Percentiles rank a stretch among this genome's conserved stretches.
Evolutionary conservation across 1,140 invertebrate species (phyloP).

Genomic region (Aphelenchoides besseyi): DNA sequence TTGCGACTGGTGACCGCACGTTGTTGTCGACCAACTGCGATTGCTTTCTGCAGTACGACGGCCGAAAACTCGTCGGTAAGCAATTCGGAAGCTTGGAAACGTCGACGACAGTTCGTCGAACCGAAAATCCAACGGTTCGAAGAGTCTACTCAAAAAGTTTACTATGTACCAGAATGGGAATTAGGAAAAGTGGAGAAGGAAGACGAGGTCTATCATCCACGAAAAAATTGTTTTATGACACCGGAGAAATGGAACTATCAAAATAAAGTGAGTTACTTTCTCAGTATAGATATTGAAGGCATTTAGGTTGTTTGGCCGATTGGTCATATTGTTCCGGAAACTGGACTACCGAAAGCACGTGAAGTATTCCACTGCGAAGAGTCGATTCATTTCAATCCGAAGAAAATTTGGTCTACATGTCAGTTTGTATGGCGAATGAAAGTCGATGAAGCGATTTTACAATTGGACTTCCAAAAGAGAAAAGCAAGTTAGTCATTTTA

Average conservation of each 20-base stretch:
- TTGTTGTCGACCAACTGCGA: background rate
- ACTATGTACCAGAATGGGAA: conserved; percentile 61
- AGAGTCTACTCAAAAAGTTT: conserved; percentile 48
- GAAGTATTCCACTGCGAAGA: conserved; percentile 62
- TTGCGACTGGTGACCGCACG: background rate
- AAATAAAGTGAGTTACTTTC: conserved; percentile 51
- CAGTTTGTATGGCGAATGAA: conserved; percentile 57
- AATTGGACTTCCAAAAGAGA: conserved; percentile 44
- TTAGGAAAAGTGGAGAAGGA: conserved; percentile 42
- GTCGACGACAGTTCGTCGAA: conserved; percentile 34
- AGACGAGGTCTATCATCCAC: conserved; percentile 42
- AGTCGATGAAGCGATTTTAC: conserved; percentile 57
- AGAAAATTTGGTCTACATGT: conserved; percentile 54
- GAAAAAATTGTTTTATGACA: conserved; percentile 47
- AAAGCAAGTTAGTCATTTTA: conserved; percentile 43
- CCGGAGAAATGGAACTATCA: conserved; percentile 63
- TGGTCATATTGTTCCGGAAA: conserved; percentile 59
- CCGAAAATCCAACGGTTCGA: conserved; percentile 57
- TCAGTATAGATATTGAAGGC: conserved; percentile 2
- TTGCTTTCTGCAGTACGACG: background rate
- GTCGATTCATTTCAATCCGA: conserved; percentile 52
- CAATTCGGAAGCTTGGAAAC: background rate
- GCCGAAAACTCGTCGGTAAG: background rate
- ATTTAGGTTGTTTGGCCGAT: conserved; percentile 58
- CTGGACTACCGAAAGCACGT: conserved; percentile 52